Conservation (phyloP, 2,113 vertebrate genomes). For the Pipra filicauda region DNA sequence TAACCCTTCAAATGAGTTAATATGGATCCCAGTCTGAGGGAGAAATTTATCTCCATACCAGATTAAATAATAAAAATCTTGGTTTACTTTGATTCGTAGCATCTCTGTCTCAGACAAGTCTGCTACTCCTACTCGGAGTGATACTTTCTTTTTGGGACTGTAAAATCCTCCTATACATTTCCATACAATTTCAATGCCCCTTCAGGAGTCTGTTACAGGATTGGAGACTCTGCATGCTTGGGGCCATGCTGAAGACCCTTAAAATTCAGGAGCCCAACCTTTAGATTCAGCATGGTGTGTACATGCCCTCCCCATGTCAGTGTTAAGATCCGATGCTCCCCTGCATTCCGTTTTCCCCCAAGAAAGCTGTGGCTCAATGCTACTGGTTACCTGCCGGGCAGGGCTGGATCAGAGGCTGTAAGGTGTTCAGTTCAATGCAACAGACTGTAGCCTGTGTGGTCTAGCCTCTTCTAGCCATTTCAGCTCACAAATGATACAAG, state of each 20-base stretch:
- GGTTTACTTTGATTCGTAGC: not conserved
- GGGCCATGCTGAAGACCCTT: not conserved
- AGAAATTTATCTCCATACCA: not conserved
- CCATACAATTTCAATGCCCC: fast-evolving
- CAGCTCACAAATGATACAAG: not conserved
- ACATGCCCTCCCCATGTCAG: fast-evolving
- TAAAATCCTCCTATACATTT: not conserved
- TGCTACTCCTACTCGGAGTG: not conserved
- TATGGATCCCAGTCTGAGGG: not conserved
- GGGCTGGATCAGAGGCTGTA: not conserved
- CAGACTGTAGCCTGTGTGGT: not conserved
- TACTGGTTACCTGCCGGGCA: not conserved
- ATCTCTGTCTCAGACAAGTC: not conserved
- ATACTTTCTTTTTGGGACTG: not conserved
- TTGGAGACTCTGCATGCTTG: not conserved
- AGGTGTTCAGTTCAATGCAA: not conserved
- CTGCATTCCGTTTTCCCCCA: not conserved
- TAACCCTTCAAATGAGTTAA: not conserved
- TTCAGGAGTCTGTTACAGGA: not conserved
- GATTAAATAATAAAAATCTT: not conserved
- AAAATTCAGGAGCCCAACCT: not conserved
- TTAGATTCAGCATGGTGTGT: not conserved
- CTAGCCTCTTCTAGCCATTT: not conserved
- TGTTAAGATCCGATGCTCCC: not conserved
- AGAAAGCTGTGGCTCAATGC: not conserved